Conservation (phyloP, 2,113 vertebrate genomes). For the Sardina pilchardus region DNA sequence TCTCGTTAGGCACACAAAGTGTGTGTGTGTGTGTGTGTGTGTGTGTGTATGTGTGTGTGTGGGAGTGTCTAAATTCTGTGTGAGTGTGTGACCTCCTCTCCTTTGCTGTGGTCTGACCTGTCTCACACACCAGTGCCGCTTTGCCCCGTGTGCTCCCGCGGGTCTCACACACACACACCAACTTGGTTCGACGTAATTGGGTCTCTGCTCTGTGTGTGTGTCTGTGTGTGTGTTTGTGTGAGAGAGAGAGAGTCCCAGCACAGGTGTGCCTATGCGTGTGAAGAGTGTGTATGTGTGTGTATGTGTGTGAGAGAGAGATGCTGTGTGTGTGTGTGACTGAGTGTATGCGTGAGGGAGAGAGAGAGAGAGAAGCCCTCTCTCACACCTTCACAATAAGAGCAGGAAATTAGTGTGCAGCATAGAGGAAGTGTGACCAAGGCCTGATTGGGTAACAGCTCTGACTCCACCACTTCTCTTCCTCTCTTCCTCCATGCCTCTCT, state of each 20-base stretch:
- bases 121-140: neutral
- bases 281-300: neutral
- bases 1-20: neutral
- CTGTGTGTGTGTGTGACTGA: neutral
- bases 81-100: neutral
- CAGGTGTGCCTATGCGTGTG: neutral
- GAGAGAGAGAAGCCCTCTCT: neutral
- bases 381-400: conserved; percentile 49
- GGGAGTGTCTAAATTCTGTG: neutral
- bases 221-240: neutral
- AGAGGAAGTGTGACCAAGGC: conserved; percentile 54
- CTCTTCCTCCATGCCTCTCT: conserved; percentile 13
- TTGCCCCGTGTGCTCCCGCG: neutral
- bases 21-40: neutral
- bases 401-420: conserved; percentile 48
- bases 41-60: neutral
- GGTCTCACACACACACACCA: neutral
- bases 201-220: neutral
- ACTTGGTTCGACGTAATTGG: too few species aligned
- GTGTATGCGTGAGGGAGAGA: neutral
- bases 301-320: neutral
- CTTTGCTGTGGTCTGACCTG: neutral
- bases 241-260: neutral
- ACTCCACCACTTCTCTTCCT: conserved; percentile 35
- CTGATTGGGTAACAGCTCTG: conserved; percentile 53